These are phyloP conservation scores for Coreoperca whiteheadi DNA, from an alignment of 2,113 vertebrate species.

Conservation along the genomic window DNA sequence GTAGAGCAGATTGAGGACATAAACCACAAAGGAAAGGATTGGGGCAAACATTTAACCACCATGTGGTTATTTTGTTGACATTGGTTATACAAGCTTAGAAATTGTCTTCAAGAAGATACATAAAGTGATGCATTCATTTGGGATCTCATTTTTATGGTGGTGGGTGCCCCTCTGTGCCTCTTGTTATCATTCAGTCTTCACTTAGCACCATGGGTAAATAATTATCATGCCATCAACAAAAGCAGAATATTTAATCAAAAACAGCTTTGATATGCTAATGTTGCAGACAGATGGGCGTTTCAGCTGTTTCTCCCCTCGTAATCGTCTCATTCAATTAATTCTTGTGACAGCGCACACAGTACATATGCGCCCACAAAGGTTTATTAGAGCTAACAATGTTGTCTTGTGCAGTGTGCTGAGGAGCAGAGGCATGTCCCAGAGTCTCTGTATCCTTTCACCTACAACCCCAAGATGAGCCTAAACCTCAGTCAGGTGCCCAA, in stretches of 20 bases:
- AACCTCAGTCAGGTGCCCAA: constrained; percentile 91
- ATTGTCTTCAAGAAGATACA: neutral
- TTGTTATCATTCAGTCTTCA: constrained; percentile 9
- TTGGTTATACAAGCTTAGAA: neutral
- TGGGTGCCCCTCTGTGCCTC: neutral
- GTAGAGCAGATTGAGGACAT: neutral
- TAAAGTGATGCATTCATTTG: constrained; percentile 7
- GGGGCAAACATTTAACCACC: too few species aligned
- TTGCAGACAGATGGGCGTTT: constrained; percentile 1
- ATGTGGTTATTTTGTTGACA: neutral
- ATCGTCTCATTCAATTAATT: neutral
- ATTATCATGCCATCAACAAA: constrained; percentile 23
- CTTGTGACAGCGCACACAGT: neutral
- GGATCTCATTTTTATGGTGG: neutral
- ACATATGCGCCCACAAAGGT: neutral
- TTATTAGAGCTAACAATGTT: neutral
- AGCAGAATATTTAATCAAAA: constrained; percentile 20
- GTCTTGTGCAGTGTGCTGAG: constrained; percentile 88
- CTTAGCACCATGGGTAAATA: neutral
- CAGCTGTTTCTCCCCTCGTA: neutral
- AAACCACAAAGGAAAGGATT: neutral
- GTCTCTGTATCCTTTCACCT: constrained; percentile 95
- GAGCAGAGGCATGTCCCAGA: constrained; percentile 90
- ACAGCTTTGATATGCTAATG: constrained; percentile 47
- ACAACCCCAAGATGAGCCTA: constrained; percentile 98